These are phyloP conservation scores for Mus caroli DNA, from an alignment of 2,797 vertebrate species.

Conservation along the genomic window DNA sequence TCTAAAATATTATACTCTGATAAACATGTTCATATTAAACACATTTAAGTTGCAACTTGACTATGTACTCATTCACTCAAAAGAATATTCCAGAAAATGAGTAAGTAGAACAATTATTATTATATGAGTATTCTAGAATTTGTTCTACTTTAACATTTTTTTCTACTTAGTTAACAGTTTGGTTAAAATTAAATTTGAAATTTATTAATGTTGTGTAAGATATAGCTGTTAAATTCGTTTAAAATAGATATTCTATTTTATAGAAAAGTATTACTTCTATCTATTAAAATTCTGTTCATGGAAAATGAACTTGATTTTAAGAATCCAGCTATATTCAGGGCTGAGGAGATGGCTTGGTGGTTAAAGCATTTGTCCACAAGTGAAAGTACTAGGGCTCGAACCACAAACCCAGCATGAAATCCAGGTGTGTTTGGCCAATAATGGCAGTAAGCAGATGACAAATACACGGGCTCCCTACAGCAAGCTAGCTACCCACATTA, in stretches of 20 bases:
- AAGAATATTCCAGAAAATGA: conserved; percentile 27
- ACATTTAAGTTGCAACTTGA: not conserved
- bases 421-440: not conserved
- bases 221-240: conserved; percentile 9
- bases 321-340: not conserved
- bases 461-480: not conserved
- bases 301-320: conserved; percentile 56
- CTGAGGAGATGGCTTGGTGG: not conserved
- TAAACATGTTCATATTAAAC: not conserved
- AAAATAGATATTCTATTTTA: conserved; percentile 15
- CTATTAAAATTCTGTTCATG: conserved; percentile 47
- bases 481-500: not conserved
- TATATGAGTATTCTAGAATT: conserved; percentile 6
- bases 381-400: not conserved
- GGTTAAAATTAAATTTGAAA: conserved; percentile 56
- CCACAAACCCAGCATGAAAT: not conserved
- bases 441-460: not conserved
- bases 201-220: not conserved
- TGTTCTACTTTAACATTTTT: conserved; percentile 46
- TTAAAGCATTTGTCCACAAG: not conserved
- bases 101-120: conserved; percentile 10
- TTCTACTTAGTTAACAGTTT: conserved; percentile 31
- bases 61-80: not conserved
- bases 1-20: not conserved
- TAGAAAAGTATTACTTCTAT: conserved; percentile 49